Evolutionary conservation across 2,113 vertebrate genomes (phyloP), one percentile per base, ranked within the genome.

Genomic region (Alligator mississippiensis): DNA sequence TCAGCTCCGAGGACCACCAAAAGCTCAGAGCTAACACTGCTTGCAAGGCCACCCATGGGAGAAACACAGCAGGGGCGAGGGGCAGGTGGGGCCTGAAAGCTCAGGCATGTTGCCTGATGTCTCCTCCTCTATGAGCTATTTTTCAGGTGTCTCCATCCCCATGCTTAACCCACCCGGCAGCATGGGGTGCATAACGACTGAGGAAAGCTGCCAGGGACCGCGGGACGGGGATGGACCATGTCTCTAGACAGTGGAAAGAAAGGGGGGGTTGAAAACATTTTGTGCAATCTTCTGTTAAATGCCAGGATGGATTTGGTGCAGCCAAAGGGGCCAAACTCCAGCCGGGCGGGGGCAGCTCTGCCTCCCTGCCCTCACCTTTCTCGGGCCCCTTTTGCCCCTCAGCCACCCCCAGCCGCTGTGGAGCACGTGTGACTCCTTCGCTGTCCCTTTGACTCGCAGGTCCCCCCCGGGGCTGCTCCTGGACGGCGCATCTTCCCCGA

Each of bases 351-450:
- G 47, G 47, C 47, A 47, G 30, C 19, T 22, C 63, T 66, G 28
- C 28, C 28, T 66, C 68, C 22, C 30, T 38, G 11, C 68, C 11
- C 34, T 72, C 7, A 47, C 47, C 9, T 9, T 47, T 9, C 47
- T 47, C 47, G 7, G 47, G 47, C 47, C 47, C 47, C 47, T 47
- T 47, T 47, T 47, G 47, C 47, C 47, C 47, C 47, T 47, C 47
- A 47, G 47, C 47, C 47, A 47, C 47, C 47, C 47, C 47, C 47
- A 47, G 47, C 47, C 47, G 8, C 9, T 47, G 47, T 47, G 1
- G 7, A 54, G n/a, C 2, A 9, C 66, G 54, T 25, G 38, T 82
- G 19, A 54, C 11, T 3, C 25, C 3, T 0, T 5, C 0, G 3
- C 19, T 2, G 4, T 25, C 59, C 4, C 24, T 38, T 7, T 47